Base-by-base conservation (phyloP, 2,797 vertebrate species). In the Rhadinocentrus ornatus region DNA sequence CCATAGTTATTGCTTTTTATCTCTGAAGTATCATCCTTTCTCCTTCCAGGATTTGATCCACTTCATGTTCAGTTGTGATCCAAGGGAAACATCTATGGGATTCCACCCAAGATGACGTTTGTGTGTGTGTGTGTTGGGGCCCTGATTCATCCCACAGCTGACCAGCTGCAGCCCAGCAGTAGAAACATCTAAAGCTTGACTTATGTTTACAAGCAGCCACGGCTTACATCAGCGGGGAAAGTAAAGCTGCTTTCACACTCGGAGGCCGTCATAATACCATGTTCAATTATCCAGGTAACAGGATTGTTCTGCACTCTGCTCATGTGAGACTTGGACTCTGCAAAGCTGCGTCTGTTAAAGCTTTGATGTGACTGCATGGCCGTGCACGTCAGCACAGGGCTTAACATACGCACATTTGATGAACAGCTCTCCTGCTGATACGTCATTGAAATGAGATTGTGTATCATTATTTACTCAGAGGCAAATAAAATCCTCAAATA, bases 71-170 rank as follows among this genome's bases (percentile, higher is more conserved):
- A 81, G 65, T 74, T 72, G 66, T 66, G 31, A 74, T 63, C 75
- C 73, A 62, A 64, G 53, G 68, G 76, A 83, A 66, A 20, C 12
- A n/a, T 69, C 70, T 72, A 50, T 71, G 70, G 64, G 72, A 75
- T 88, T 75, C 78, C 84, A 84, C 79, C 80, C 87, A 81, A 55
- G 57, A 79, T 88, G 84, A 87, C 75, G 77, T 10, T 2, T 35
- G 34, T 35, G 9, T 35, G 31, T 78, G 35, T 75, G 54, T 57
- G 62, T 67, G 72, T 66, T 65, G 63, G 69, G 75, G 18, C 50
- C 71, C 63, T 91, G 86, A 91, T 77, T 89, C 86, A 88, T 84
- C 84, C 69, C 78, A 77, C 89, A 92, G 86, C 90, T 90, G 55
- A 73, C 69, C 32, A 48, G 39, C 78, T 78, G 70, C 69, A 74